Evolutionary conservation across 2,113 vertebrate species (phyloP).

Genomic region (Struthidea cinerea): DNA sequence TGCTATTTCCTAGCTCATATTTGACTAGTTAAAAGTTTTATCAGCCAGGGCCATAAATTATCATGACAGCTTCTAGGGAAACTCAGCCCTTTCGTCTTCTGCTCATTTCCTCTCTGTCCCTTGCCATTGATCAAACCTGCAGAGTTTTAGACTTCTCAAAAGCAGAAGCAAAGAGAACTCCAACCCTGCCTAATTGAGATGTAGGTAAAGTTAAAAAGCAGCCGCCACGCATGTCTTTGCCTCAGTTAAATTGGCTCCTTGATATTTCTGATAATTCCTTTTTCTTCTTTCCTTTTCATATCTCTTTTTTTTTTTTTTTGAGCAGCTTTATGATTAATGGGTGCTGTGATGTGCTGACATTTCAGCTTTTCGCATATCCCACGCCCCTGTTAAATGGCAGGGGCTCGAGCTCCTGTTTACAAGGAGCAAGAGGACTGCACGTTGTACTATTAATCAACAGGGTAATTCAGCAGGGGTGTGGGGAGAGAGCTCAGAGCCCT

Average conservation of each 20-base stretch:
- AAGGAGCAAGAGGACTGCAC: not conserved
- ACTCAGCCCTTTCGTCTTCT: not conserved
- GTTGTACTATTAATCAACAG: conserved; percentile 37
- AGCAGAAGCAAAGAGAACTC: conserved; percentile 52
- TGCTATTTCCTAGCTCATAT: not conserved
- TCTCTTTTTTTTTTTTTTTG: not conserved
- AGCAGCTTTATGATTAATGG: conserved; percentile 51
- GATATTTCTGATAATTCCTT: conserved; percentile 45
- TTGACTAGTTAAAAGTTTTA: conserved; percentile 46
- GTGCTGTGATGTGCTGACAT: conserved; percentile 30
- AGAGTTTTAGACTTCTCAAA: conserved; percentile 37
- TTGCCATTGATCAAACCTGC: conserved; percentile 33
- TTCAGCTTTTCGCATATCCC: conserved; percentile 25
- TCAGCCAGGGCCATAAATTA: conserved; percentile 42
- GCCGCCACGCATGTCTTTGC: not conserved
- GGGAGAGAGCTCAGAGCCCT: not conserved
- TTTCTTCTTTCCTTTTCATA: not conserved
- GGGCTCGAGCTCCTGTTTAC: not conserved
- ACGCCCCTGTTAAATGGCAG: not conserved
- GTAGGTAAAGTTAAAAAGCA: conserved; percentile 30
- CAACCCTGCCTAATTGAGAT: conserved; percentile 27
- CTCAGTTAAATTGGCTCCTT: conserved; percentile 34
- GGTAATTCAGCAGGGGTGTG: not conserved
- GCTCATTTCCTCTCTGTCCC: conserved; percentile 30
- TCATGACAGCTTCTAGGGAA: conserved; percentile 40